Evolutionary conservation across 2,888 invertebrate species (phyloP).

Genomic region (Drosophila atroscutellata): DNA sequence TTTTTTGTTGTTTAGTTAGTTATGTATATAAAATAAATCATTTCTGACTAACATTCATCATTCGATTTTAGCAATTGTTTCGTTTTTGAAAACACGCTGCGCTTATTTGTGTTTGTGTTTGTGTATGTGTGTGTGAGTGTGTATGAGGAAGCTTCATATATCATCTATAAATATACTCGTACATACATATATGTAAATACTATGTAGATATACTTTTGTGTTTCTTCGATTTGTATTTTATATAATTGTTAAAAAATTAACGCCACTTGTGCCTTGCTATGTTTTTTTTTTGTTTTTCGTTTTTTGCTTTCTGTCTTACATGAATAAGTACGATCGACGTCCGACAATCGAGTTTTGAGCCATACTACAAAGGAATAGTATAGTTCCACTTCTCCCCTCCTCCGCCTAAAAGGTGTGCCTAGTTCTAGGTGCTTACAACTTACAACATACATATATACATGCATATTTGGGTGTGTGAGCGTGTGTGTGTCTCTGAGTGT

Average conservation of each 20-base stretch:
- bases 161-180: conserved; percentile 77
- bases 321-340: conserved; percentile 36
- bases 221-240: conserved; percentile 26
- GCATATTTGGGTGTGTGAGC: conserved; percentile 36
- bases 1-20: conserved; percentile 18
- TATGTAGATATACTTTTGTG: conserved; percentile 53
- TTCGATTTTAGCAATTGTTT: conserved; percentile 24
- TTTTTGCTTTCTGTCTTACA: conserved; percentile 24
- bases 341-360: conserved; percentile 5
- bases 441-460: conserved; percentile 24
- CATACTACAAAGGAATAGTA: conserved; percentile 14
- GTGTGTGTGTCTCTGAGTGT: conserved; percentile 6
- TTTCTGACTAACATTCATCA: conserved; percentile 53
- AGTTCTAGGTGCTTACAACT: conserved; percentile 56
- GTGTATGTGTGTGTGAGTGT: not conserved
- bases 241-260: conserved; percentile 77
- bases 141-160: conserved; percentile 77
- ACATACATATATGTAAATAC: conserved; percentile 58
- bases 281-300: conserved; percentile 10
- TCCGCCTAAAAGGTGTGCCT: conserved; percentile 32
- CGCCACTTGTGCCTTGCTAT: conserved; percentile 60
- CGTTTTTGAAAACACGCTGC: conserved; percentile 52
- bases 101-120: conserved; percentile 1
- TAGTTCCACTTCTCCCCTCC: not conserved
- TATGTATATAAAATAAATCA: conserved; percentile 75